Base-by-base conservation (phyloP, 2,797 vertebrate genomes). In the Malacoraja senta region DNA sequence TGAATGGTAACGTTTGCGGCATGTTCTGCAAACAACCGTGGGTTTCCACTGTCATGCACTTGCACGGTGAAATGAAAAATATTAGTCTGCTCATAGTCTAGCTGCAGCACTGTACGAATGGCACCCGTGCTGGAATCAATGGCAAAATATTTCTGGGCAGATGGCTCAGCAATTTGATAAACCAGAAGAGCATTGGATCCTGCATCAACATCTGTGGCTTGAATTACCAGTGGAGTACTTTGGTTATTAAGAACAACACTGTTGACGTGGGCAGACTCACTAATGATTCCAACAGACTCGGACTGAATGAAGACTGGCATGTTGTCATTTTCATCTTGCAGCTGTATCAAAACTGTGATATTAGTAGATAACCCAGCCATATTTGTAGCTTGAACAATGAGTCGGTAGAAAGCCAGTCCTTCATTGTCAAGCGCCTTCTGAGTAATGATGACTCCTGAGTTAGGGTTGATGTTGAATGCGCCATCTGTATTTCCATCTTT, bases 241-340 rank as follows among this genome's bases (percentile, higher is more conserved):
- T 95, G 96, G 94, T 95, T 96, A 80, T 98, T 99, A 32, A 99
- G 96, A 94, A 99, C 97, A 77, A 99, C 96, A 44, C 97, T 99
- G 95, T 97, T 98, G 94, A 98, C 21, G 1, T 97, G 96, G 90
- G 98, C 97, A 0, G 98, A 98, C 95, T 99, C 99, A 2, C 98
- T 99, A 94, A 99, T 96, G 94, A 97, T 96, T n/a, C 99, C 99
- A 32, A 94, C 97, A 93, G 99, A 99, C 94, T 98, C 97, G 13
- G 95, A 95, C 80, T 97, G 97, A 93, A 95, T 94, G 88, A 99
- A 99, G 90, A 97, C 0, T 0, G 99, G 99, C 7, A 95, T 88
- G 17, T 99, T 99, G 96, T 99, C 99, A 93, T 99, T 99, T 95
- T 99, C 98, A 92, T 99, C 99, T 94, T 95, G 98, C 1, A 99